Base-by-base conservation (phyloP, 2,113 vertebrate species). In the Indicator maculatus region DNA sequence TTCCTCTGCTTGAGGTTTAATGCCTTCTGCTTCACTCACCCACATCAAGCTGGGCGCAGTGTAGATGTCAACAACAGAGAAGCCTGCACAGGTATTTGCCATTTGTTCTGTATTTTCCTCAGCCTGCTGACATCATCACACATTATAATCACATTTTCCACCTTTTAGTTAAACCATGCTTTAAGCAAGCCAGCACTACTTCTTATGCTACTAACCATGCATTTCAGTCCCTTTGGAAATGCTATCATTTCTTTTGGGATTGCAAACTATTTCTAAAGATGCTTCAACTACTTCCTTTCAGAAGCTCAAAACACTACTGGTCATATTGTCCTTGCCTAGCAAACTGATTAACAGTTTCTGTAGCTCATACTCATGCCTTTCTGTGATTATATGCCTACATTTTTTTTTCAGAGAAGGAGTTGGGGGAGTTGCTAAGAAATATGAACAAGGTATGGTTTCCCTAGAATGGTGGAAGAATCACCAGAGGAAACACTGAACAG, bases 101-200 rank as follows among this genome's bases (percentile, higher is more conserved):
- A 82, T 90, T 92, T 85, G 52, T 84, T 82, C 77, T 38, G 52
- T 80, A 45, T 87, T 91, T 95, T 95, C 55, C 84, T 87, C 63
- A 83, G 74, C 73, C 60, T 76, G 89, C 67, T 89, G 81, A 87
- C 56, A 92, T 87, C 63, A 87, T 85, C 0, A 0, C 71, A 63
- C 79, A 82, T 45, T n/a, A 28, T 92, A 84, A 90, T 73, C 59
- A 76, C 11, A 38, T 87, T 91, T 87, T 91, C 78, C 63, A 87
- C 39, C 71, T 92, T 87, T 88, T 87, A 85, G 70, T 83, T 87
- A 87, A 94, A 95, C 60, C 24, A 55, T 39, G 33, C 58, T 86
- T 69, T 90, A 86, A 93, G 73, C 55, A 78, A 82, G 55, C 28
- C 58, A 86, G 36, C 24, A 66, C 50, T 76, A 85, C 63, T 82